Evolutionary conservation across 2,113 vertebrate genomes (phyloP), one percentile per base, ranked within the genome.

Genomic region (Centropus bengalensis): DNA sequence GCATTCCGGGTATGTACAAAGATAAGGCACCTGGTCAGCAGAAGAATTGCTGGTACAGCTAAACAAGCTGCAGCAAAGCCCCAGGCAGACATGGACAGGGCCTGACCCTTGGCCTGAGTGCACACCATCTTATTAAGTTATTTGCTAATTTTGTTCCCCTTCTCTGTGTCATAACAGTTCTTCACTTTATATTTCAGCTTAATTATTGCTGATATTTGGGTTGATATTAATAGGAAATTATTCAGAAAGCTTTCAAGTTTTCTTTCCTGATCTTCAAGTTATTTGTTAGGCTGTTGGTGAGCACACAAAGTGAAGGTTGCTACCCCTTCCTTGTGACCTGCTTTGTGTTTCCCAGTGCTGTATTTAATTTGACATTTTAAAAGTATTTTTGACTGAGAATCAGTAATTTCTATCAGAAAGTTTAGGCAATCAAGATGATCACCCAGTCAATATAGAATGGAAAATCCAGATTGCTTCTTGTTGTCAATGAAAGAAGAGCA

Each of bases 51-150:
- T 95, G 77, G 19, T 84, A 27, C 49, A 64, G 81, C 84, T 82
- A 2, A 81, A 62, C n/a, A 51, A 79, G 69, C 77, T 84, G 52
- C 69, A 71, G 81, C 80, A 52, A 67, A 92, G 33, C 84, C 60
- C 69, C 33, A 16, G 77, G 73, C 86, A 78, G 76, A 3, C 0
- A 0, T 71, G 77, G 79, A 47, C 2, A 0, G 82, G 80, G 55
- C 67, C 88, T 17, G 76, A 36, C 42, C 64, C 55, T 86, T 0
- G 0, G 22, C 59, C 32, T 86, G 11, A 14, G 2, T 0, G 0
- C 0, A 0, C 26, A 21, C 73, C 16, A 7, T 21, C 28, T 44
- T 42, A 18, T 28, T 7, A 1, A 0, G 4, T 40, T 44, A 32
- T 59, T 68, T 27, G 26, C 45, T 49, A 18, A 19, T 20, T 84